These are phyloP conservation scores for Drymonia ruficornis DNA, from an alignment of 2,888 invertebrate species.

Conservation along the genomic window DNA sequence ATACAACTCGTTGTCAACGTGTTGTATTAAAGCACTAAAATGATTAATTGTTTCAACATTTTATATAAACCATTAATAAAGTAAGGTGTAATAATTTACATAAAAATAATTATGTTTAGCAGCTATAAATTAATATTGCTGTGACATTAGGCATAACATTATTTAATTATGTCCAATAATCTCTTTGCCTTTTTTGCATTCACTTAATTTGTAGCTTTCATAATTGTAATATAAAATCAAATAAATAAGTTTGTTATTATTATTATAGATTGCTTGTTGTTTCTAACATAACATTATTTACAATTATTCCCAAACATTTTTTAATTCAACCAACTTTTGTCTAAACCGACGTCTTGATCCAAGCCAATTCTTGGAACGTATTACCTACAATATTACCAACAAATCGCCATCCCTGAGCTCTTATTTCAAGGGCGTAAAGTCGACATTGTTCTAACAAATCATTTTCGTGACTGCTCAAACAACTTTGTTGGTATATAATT, in stretches of 20 bases:
- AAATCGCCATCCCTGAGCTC: conserved; percentile 28
- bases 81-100: not conserved
- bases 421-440: conserved; percentile 45
- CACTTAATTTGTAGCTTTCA: too few relatives aligned
- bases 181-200: too few relatives aligned
- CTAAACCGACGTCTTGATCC: conserved; percentile 63
- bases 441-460: conserved; percentile 47
- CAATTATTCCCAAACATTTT: conserved; percentile 27
- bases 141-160: not conserved
- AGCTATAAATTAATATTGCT: not conserved
- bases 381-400: conserved; percentile 45
- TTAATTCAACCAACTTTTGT: conserved; percentile 56
- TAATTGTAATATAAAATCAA: too few relatives aligned
- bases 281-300: not conserved
- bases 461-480: conserved; percentile 54
- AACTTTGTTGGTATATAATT: conserved; percentile 78
- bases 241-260: not conserved
- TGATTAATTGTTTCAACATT: too few relatives aligned
- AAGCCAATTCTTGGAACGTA: conserved; percentile 67
- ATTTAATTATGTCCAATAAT: too few relatives aligned
- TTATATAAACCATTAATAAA: too few relatives aligned
- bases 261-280: not conserved
- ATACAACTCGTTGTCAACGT: too few relatives aligned
- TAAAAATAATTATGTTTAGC: not conserved
- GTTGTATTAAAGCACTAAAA: too few relatives aligned